Percentiles rank a stretch among this genome's conserved stretches.
Conservation (phyloP, 2,888 invertebrate genomes). For the Tetragonula carbonaria region DNA sequence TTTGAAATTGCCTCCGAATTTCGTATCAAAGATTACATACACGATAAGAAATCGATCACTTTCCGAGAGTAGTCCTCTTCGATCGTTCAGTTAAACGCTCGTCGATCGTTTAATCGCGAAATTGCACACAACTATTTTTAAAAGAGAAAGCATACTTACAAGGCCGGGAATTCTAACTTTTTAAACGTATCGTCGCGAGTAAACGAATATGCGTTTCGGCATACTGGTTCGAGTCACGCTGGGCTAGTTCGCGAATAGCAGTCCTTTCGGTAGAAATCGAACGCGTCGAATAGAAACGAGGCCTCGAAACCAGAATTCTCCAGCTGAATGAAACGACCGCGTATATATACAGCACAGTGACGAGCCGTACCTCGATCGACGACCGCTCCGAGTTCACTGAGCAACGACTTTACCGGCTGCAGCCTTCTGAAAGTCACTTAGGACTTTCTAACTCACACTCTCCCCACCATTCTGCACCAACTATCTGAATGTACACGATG, state of each 20-base stretch:
- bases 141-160: constrained; percentile 65
- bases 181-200: constrained; percentile 36
- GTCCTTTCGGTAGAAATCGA: constrained; percentile 10
- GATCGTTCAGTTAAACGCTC: too few relatives aligned
- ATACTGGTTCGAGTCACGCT: neutral
- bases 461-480: constrained; percentile 46
- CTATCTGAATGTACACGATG: constrained; percentile 45
- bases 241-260: neutral
- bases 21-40: neutral
- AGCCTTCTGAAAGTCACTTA: constrained; percentile 68
- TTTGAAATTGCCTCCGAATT: neutral
- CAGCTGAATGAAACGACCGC: constrained; percentile 4
- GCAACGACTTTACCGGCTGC: constrained; percentile 74
- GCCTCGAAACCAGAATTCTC: constrained; percentile 30
- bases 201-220: constrained; percentile 12
- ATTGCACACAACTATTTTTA: constrained; percentile 44
- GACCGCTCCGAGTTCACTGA: constrained; percentile 77
- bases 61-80: neutral
- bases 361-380: constrained; percentile 72
- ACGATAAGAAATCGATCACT: neutral
- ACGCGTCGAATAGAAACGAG: constrained; percentile 43
- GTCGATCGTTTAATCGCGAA: constrained; percentile 21
- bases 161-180: constrained; percentile 47
- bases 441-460: constrained; percentile 70
- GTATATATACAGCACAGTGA: constrained; percentile 11